Base-by-base conservation (phyloP, 2,113 vertebrate genomes). In the Candoia aspera region DNA sequence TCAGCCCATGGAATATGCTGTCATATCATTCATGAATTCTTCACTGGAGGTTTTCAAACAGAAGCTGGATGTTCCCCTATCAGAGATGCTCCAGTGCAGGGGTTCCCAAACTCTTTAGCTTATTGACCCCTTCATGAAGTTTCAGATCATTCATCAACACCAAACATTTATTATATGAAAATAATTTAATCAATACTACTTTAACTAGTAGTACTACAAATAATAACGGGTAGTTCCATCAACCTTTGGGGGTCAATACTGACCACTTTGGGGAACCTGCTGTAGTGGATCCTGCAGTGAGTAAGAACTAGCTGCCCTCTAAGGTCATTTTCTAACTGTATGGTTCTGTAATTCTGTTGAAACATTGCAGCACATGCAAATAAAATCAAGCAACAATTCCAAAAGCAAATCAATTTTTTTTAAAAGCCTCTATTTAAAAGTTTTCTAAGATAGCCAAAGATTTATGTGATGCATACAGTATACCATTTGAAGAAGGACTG, bases 391-490 rank as follows among this genome's bases (percentile, higher is more conserved):
- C 1, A 59, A 91, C 86, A 92, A 55, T 46, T 0, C 88, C 91
- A 91, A 57, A 93, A 95, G 94, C 73, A 29, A 93, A 89, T 54
- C 57, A 21, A 19, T 54, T 88, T 91, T 49, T 13, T 46, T 91
- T 55, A 88, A 90, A 8, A 94, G 26, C 95, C 29, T 64, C n/a
- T 88, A 2, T 73, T 64, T 23, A 96, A 97, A 94, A 95, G 58
- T 88, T 95, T 92, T 95, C 86, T 87, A 91, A 73, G 93, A 94
- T 84, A 79, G 89, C 4, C 93, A 95, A 97, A 97, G 97, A 98
- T 98, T 98, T 99, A 98, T 98, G 97, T 97, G 95, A 97, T 98
- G 97, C 96, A 98, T 98, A n/a, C n/a, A n/a, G n/a, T n/a, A 97
- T 97, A 97, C 97, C 98, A 97, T 98, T 96, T 97, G 97, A 98